Evolutionary conservation across 2,888 invertebrate species (phyloP), one percentile per base, ranked within the genome.

Genomic region (Leptogaster cylindrica): DNA sequence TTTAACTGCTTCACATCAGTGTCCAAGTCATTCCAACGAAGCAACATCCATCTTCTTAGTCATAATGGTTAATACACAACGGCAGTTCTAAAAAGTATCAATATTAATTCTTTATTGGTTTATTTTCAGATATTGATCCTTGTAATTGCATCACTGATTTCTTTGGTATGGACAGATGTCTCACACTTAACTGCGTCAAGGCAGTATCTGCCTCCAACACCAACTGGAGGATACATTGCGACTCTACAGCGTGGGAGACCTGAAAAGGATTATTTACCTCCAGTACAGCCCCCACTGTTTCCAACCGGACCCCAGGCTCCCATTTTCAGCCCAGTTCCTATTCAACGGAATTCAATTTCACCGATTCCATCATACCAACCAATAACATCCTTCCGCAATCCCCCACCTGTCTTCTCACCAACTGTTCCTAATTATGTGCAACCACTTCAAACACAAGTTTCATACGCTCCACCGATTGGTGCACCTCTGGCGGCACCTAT

Each of bases 141-240:
- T 7, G 55, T 28, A 23, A 10, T 48, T 14, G 10, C 61, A 25
- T n/a, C 48, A 7, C n/a, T 46, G n/a, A 3, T 61, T 50, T 23
- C 14, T 2, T 14, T 39, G 46, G 66, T 28, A 1, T 20, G 58
- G 10, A 61, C 58, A 14, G 66, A 66, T 36, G 66, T 66, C 7
- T 66, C 66, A 5, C 66, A 66, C 33, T 39, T 66, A 36, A 3
- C 12, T 14, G 48, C 25, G 2, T 58, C 55, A 1, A 66, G 61
- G 33, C 48, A 66, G 36, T 66, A 66, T 25, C 36, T 66, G n/a
- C 66, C 66, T 16, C 66, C 66, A 2, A 14, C 27, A 12, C 65
- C n/a, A n/a, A n/a, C n/a, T n/a, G n/a, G n/a, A 20, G 36, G 36
- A 23, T 58, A 58, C 16, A 12, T 55, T 10, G 10, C 39, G 16